phyloP scores from a whole-genome alignment of 2,113 vertebrate species.

The Neogale vison region DNA sequence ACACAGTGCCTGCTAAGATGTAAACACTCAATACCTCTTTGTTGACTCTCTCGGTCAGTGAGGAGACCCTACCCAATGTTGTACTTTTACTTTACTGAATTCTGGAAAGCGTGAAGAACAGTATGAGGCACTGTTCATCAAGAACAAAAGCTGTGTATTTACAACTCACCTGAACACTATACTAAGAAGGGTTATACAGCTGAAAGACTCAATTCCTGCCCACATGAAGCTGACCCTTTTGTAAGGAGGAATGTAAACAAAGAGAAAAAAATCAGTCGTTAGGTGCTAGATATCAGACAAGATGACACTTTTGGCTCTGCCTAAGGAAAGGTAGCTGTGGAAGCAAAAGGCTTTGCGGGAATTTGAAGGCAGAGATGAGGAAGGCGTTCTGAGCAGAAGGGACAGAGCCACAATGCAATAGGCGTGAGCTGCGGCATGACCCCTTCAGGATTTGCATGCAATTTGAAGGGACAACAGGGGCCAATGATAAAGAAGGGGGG shows the following conservation, averaged over 20 bases:
- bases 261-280: background rate
- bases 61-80: accelerated
- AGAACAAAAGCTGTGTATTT: background rate
- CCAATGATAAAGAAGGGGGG: background rate
- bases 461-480: background rate
- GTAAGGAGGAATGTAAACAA: background rate
- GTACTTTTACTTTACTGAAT: background rate
- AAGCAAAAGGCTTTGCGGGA: background rate
- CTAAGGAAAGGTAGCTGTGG: background rate
- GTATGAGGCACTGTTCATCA: background rate
- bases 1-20: background rate
- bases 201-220: background rate
- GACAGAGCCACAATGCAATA: accelerated
- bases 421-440: accelerated
- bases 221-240: background rate
- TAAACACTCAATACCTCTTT: background rate
- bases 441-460: background rate
- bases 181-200: background rate
- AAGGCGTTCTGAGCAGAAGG: background rate
- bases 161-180: background rate
- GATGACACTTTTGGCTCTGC: background rate
- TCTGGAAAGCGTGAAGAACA: background rate
- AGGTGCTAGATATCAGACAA: background rate
- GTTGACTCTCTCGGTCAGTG: background rate
- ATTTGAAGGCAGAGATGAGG: background rate